These are phyloP conservation scores for Sphinx pinastri DNA, from an alignment of 2,888 invertebrate species.

Conservation along the genomic window DNA sequence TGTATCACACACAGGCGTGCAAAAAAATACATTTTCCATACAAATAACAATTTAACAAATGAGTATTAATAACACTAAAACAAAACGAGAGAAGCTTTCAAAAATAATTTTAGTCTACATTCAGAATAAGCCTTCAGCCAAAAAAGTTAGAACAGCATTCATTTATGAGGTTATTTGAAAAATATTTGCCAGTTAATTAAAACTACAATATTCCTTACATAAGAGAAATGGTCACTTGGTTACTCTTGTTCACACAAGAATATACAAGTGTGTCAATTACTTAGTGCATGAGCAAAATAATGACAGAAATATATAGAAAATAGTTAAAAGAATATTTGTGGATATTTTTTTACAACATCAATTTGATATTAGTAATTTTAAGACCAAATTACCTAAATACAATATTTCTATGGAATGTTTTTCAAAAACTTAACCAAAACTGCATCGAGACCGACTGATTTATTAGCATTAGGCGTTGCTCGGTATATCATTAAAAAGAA, in stretches of 20 bases:
- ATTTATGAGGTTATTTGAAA: neutral
- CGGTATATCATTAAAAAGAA: neutral
- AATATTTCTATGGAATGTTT: neutral
- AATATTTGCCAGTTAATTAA: conserved; percentile 21
- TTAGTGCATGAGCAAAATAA: neutral
- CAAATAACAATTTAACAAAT: conserved; percentile 13
- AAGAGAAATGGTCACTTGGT: conserved; percentile 28
- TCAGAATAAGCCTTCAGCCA: neutral
- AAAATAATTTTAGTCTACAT: neutral
- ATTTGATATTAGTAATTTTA: neutral
- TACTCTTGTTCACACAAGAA: conserved; percentile 57
- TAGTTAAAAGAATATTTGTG: neutral
- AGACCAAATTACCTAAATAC: neutral
- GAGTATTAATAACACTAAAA: conserved; percentile 5
- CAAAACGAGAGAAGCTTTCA: neutral
- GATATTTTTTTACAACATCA: neutral
- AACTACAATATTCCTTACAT: conserved; percentile 19
- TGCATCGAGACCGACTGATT: neutral
- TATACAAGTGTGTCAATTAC: conserved; percentile 45
- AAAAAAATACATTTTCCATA: conserved; percentile 8
- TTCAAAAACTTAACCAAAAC: neutral
- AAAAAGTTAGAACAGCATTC: neutral
- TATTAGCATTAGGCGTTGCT: neutral
- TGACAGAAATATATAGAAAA: conserved; percentile 1
- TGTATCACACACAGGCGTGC: conserved; percentile 12